Base-by-base conservation (phyloP, 64 coral and sea anemone genomes). In the Stylophora pistillata region DNA sequence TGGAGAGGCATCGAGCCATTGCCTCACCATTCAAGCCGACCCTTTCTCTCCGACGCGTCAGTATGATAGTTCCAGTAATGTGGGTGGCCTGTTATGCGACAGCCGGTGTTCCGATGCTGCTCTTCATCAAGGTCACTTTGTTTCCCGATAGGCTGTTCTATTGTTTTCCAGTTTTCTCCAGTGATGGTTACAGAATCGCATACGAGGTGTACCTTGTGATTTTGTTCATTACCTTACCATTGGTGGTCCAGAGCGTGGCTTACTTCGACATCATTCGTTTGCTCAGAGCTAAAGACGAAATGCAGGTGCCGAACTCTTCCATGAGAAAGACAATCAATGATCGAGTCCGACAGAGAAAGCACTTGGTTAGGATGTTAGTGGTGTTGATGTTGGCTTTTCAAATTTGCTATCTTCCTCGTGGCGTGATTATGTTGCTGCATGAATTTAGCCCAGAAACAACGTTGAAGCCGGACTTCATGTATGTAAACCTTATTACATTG, bases 1-100 rank as follows among this genome's bases (percentile, higher is more conserved):
- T 96, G 13, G 94, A 96, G 27, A 89, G 94, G 61, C 78, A 96
- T 34, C 90, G 94, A 57, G 94, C 90, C 12, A 96, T 96, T 30
- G 94, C 86, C 5, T 77, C 94, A 15, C 94, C 94, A n/a, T 96
- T 96, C 60, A 89, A 93, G 78, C 31, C 76, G 70, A 93, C 86
- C 54, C 89, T 93, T 23, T 86, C 90, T 13, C 86, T 74, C 34
- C 15, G 77, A 12, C 88, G 89, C 47, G 88, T 92, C 15, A 92
- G 80, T 55, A 82, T 85, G 31, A 31, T 89, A 11, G 85, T 96
- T 58, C 53, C 59, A 0, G 56, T 58, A 29, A 80, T 88, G 10
- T 96, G 94, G 94, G 12, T 96, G 9, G 74, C 41, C 10, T 89
- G 89, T 13, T 95, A 95, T 34, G 15, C 92, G 12, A 75, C 87